Conservation (phyloP, 2,888 invertebrate species). For the Fissipunctia ypsillon region DNA sequence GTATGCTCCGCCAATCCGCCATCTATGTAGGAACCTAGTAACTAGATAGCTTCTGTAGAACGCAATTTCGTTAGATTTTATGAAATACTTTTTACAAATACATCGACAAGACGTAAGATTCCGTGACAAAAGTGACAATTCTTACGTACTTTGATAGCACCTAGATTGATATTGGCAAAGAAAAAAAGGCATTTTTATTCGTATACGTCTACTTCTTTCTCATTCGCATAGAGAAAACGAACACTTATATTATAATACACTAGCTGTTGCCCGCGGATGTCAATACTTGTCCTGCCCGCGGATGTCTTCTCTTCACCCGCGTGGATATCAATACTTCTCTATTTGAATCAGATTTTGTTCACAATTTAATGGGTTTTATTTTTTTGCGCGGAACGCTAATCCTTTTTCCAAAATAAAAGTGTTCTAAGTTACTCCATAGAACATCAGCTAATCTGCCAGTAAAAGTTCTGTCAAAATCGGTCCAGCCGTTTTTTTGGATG, state of each 20-base stretch:
- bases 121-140: not conserved
- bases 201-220: not conserved
- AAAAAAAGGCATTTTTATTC: not conserved
- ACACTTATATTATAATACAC: not conserved
- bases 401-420: too few relatives aligned
- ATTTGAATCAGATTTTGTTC: too few relatives aligned
- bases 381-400: too few relatives aligned
- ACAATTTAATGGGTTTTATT: too few relatives aligned
- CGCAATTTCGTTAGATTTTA: constrained; percentile 5
- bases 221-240: not conserved
- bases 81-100: constrained; percentile 12
- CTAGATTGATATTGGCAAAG: not conserved
- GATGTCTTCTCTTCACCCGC: too few relatives aligned
- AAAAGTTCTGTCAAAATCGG: too few relatives aligned
- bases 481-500: too few relatives aligned
- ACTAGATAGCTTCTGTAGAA: constrained; percentile 7
- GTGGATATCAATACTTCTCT: too few relatives aligned
- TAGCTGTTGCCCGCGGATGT: too few relatives aligned
- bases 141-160: not conserved
- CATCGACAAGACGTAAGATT: not conserved
- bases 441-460: too few relatives aligned
- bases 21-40: constrained; percentile 8
- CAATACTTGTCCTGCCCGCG: too few relatives aligned
- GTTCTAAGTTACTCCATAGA: too few relatives aligned
- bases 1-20: not conserved